Base-by-base conservation (phyloP, 1,140 invertebrate genomes). In the Wasmannia auropunctata region DNA sequence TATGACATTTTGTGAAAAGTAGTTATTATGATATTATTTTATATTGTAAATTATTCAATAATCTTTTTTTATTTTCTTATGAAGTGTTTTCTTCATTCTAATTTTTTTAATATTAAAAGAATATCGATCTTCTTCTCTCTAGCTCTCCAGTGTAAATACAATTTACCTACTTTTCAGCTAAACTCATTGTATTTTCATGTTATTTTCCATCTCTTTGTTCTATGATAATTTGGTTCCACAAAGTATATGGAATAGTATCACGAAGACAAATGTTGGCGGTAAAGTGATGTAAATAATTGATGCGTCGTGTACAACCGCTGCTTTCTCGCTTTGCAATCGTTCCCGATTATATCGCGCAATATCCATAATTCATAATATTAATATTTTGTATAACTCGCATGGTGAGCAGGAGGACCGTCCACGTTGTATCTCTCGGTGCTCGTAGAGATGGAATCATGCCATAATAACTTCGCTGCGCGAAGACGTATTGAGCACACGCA, bases 201-300 rank as follows among this genome's bases (percentile, higher is more conserved):
- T 91, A 87, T 90, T 85, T 85, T 72, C 69, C 63, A 88, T 70
- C 40, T 84, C 63, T 31, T 22, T 14, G 43, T 34, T 22, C 72
- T 19, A 51, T 49, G 54, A 60, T 74, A 81, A 70, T 87, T 88
- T 40, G 67, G 84, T 90, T 75, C 34, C 87, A 81, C 87, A 88
- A 65, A 65, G 5, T 65, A 11, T 65, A 65, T 40, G n/a, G 34
- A 65, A 90, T 90, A 91, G 87, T 88, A 88, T 5, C 75, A 79
- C 87, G 72, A 90, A 91, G 89, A 91, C 90, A 90, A 91, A 91
- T 91, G 89, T 77, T 72, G 76, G 90, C 90, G 83, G 88, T 91
- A 91, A 91, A 91, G 62, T 91, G 69, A 88, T 89, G 87, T 76
- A 46, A 91, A 90, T n/a, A n/a, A n/a, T 91, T 91, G 89, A 91